phyloP scores from a whole-genome alignment of 2,888 invertebrate species.

The Achlya flavicornis region DNA sequence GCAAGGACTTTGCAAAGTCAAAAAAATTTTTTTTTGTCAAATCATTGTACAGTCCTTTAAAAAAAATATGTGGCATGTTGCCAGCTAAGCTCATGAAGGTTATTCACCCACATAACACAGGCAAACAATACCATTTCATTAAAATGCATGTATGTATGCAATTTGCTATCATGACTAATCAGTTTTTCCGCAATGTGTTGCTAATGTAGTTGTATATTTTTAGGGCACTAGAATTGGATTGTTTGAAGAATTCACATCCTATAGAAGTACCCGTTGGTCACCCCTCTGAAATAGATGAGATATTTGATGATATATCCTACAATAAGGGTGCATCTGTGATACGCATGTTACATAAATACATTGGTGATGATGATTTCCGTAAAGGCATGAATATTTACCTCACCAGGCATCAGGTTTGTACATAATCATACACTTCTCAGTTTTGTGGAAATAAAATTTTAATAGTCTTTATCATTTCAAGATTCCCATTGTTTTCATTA shows the following conservation, averaged over 20 bases:
- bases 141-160: conserved; percentile 8
- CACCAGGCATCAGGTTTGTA: conserved; percentile 87
- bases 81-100: background rate
- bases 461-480: background rate
- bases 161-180: conserved; percentile 12
- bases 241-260: conserved; percentile 96
- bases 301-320: conserved; percentile 98
- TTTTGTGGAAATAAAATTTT: background rate
- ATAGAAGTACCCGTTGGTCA: conserved; percentile 98
- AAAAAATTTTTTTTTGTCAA: background rate
- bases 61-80: conserved; percentile 17
- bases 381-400: conserved; percentile 96
- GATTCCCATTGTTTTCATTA: background rate
- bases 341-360: conserved; percentile 96
- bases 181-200: background rate
- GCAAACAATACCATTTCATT: conserved; percentile 7
- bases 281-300: conserved; percentile 98
- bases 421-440: background rate
- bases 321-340: conserved; percentile 97
- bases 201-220: conserved; percentile 34
- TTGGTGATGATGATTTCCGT: conserved; percentile 96
- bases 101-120: background rate
- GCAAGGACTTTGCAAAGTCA: background rate
- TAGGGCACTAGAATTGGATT: conserved; percentile 93
- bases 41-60: background rate